phyloP scores from a whole-genome alignment of 2,888 invertebrate species.

The Drosophila monieri region DNA sequence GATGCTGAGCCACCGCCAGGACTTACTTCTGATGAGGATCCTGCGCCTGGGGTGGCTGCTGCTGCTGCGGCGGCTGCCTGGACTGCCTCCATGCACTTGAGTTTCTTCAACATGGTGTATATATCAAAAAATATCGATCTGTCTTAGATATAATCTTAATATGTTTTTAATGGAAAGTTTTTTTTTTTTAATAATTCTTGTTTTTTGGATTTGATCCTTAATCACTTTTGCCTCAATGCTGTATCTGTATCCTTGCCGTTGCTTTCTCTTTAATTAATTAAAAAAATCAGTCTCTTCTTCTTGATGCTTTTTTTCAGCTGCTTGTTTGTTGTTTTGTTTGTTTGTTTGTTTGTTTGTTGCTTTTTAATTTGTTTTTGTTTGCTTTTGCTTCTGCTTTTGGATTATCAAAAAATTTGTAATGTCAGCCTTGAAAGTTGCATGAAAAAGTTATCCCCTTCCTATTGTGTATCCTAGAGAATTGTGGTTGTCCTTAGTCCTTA shows the following conservation, averaged over 20 bases:
- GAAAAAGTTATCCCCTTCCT: constrained; percentile 57
- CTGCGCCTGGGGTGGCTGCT: constrained; percentile 11
- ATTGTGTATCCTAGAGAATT: constrained; percentile 58
- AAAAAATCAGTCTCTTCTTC: constrained; percentile 82
- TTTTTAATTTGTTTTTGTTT: constrained; percentile 31
- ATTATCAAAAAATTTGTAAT: constrained; percentile 64
- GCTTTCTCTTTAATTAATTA: constrained; percentile 42
- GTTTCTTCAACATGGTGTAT: constrained; percentile 80
- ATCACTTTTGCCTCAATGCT: constrained; percentile 67
- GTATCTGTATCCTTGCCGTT: constrained; percentile 30
- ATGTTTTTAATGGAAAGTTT: constrained; percentile 30
- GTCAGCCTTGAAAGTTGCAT: constrained; percentile 79
- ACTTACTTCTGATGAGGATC: constrained; percentile 17
- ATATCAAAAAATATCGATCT: constrained; percentile 36
- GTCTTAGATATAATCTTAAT: constrained; percentile 22
- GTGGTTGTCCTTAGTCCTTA: constrained; percentile 42
- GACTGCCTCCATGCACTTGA: constrained; percentile 81
- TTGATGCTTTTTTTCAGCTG: constrained; percentile 68
- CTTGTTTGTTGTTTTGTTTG: constrained; percentile 33
- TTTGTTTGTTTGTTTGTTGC: constrained; percentile 29
- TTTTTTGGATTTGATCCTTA: constrained; percentile 72
- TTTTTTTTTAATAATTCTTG: constrained; percentile 13
- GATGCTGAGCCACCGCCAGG: constrained; percentile 3
- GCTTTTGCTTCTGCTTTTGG: constrained; percentile 30
- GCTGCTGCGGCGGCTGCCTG: constrained; percentile 49